Evolutionary conservation across 2,113 vertebrate genomes (phyloP).

Genomic region (Sinocyclocheilus grahami): DNA sequence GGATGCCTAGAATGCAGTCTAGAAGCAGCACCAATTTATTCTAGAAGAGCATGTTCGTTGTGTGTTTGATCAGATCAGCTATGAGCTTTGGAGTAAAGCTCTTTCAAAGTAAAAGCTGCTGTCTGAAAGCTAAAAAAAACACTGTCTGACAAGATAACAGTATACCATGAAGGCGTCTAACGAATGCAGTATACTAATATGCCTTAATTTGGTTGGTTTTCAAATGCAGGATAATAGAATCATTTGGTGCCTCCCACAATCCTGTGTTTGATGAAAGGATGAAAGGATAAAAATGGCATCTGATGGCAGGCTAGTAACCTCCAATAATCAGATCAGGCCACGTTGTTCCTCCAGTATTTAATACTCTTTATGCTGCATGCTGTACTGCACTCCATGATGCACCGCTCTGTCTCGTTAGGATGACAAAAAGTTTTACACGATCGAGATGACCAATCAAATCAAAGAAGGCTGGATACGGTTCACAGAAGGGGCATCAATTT

Average conservation of each 20-base stretch:
- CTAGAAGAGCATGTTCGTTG: not conserved
- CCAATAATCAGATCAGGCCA: not conserved
- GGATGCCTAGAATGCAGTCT: too few species aligned
- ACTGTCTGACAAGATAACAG: not conserved
- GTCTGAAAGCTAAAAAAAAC: not conserved
- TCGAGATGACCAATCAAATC: too few species aligned
- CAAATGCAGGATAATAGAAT: not conserved
- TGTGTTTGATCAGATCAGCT: not conserved
- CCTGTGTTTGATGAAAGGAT: not conserved
- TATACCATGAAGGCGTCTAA: not conserved
- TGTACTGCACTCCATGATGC: too few species aligned
- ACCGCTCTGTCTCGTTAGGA: not conserved
- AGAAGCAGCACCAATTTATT: not conserved
- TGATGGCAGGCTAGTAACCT: not conserved
- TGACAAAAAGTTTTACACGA: not conserved
- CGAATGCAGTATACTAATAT: not conserved
- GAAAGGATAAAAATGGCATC: not conserved
- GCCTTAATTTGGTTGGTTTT: not conserved
- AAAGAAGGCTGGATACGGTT: too few species aligned
- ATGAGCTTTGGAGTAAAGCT: not conserved
- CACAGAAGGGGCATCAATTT: not conserved
- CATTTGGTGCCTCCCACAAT: not conserved
- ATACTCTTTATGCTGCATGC: too few species aligned
- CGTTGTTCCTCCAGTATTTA: not conserved
- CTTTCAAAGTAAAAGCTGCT: not conserved